Percentiles rank a stretch among this genome's conserved stretches.
Evolutionary conservation across 2,888 invertebrate species (phyloP).

Genomic region (Stenurella melanura): DNA sequence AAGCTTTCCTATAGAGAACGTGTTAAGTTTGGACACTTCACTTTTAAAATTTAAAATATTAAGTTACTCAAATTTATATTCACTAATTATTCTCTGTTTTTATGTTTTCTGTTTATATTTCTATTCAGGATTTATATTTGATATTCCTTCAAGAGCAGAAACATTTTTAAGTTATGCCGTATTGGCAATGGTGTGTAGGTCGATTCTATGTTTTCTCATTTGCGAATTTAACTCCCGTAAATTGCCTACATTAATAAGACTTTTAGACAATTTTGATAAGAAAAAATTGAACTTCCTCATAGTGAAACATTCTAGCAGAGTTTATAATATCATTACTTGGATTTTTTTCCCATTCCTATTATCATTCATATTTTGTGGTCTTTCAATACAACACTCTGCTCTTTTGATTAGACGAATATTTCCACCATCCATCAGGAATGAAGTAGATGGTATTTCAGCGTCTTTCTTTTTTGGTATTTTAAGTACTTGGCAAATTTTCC

Average conservation of each 20-base stretch:
- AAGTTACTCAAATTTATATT: conserved; percentile 53
- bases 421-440: not conserved
- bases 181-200: conserved; percentile 46
- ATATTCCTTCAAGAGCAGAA: conserved; percentile 1
- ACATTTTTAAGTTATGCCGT: conserved; percentile 42
- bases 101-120: conserved; percentile 45
- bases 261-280: conserved; percentile 56
- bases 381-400: conserved; percentile 8
- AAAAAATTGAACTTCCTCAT: conserved; percentile 45
- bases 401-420: conserved; percentile 32
- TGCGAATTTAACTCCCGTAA: conserved; percentile 49
- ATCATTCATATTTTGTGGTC: conserved; percentile 23
- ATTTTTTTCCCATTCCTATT: conserved; percentile 45
- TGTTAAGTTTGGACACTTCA: conserved; percentile 45
- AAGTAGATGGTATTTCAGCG: conserved; percentile 17
- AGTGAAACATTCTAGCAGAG: not conserved
- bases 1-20: conserved; percentile 58
- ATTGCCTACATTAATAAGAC: conserved; percentile 52
- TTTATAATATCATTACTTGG: conserved; percentile 31
- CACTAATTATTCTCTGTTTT: conserved; percentile 43
- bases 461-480: conserved; percentile 56
- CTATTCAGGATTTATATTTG: conserved; percentile 50
- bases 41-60: conserved; percentile 46
- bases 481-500: conserved; percentile 58
- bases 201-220: conserved; percentile 51